Evolutionary conservation across 2,797 vertebrate genomes (phyloP).

Genomic region (Peromyscus aztecus): DNA sequence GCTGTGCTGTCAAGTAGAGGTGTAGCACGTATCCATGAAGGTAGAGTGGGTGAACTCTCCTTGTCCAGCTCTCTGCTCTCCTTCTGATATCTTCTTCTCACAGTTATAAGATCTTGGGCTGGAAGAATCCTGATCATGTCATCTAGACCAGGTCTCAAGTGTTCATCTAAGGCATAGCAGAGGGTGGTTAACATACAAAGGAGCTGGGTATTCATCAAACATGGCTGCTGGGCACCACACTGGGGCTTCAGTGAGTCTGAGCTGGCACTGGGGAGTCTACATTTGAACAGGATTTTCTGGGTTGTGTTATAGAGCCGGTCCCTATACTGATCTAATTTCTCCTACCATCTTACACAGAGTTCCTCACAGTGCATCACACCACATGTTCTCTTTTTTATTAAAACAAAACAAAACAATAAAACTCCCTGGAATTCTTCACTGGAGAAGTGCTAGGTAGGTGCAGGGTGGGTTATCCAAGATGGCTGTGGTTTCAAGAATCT

Average conservation of each 20-base stretch:
- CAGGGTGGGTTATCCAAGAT: neutral
- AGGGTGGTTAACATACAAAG: neutral
- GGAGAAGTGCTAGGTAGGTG: neutral
- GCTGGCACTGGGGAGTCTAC: neutral
- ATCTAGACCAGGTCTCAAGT: neutral
- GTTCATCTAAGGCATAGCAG: neutral
- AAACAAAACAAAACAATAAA: neutral
- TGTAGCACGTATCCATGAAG: neutral
- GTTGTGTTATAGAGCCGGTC: neutral
- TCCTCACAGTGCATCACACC: neutral
- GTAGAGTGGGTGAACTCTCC: neutral
- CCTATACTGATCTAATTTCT: neutral
- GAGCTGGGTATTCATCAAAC: neutral
- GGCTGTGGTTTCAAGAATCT: neutral
- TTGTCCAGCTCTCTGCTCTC: neutral
- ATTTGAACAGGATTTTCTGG: neutral
- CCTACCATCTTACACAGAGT: neutral
- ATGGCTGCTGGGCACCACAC: neutral
- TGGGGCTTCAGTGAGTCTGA: neutral
- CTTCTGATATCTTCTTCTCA: neutral
- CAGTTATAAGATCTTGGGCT: neutral
- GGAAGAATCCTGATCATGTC: neutral
- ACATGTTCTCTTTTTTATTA: constrained; percentile 10
- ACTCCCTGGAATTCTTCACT: neutral
- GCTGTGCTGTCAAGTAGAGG: neutral